A percentile compares a stretch with the other conserved stretches of the same genome.
phyloP scores from a whole-genome alignment of 2,888 invertebrate genomes.

The Drosophila tripunctata region DNA sequence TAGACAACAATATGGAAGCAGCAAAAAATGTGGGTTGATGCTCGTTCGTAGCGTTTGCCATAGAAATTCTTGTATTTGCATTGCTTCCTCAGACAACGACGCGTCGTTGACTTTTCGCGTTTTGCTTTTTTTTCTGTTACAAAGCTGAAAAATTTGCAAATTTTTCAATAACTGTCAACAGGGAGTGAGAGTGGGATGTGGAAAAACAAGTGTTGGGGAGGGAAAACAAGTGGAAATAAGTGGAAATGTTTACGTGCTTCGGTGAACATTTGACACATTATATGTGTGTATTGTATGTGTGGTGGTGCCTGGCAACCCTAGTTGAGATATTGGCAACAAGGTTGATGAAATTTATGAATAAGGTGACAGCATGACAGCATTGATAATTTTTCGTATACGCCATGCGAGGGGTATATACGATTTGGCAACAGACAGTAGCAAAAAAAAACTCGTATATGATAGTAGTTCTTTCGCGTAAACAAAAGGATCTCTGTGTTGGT shows the following conservation, averaged over 20 bases:
- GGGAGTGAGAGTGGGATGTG: conserved; percentile 1
- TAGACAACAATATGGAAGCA: conserved; percentile 14
- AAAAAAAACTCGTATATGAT: no score
- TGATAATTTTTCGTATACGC: neutral
- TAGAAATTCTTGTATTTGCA: conserved; percentile 15
- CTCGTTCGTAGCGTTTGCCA: neutral
- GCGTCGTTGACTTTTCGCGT: conserved; percentile 1
- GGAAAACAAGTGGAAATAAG: conserved; percentile 25
- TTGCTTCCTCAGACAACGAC: neutral
- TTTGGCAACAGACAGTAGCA: no score
- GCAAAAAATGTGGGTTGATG: neutral
- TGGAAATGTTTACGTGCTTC: conserved; percentile 47
- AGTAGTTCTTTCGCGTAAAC: no score
- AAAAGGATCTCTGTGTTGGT: no score
- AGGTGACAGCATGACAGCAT: neutral
- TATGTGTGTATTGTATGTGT: neutral
- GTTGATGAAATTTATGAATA: conserved; percentile 22
- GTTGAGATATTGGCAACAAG: neutral
- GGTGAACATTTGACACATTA: conserved; percentile 21
- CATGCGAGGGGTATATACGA: no score
- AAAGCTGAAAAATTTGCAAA: conserved; percentile 42
- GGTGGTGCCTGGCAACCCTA: neutral
- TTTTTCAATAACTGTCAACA: conserved; percentile 67
- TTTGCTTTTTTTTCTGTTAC: conserved; percentile 5
- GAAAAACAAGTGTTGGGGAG: neutral